Conservation (phyloP, 2,113 vertebrate species). For the Lampris incognitus region DNA sequence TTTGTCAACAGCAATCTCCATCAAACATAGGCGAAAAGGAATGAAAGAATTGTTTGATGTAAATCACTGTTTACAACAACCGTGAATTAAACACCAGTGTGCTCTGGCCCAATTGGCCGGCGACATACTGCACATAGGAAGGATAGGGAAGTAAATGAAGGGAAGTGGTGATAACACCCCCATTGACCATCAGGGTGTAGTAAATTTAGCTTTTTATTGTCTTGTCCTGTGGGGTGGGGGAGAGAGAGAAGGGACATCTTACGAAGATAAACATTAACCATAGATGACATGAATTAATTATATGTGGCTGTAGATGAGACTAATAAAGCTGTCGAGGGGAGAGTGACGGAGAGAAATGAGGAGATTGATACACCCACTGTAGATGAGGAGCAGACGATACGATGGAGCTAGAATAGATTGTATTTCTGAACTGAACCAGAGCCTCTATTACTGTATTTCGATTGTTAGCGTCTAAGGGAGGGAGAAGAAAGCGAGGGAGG, state of each 20-base stretch:
- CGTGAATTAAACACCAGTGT: too few relatives aligned
- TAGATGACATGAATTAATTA: constrained; percentile 72
- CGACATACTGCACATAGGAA: too few relatives aligned
- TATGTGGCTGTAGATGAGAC: constrained; percentile 38
- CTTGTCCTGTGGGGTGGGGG: constrained; percentile 46
- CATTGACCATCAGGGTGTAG: constrained; percentile 54
- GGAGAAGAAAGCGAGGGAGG: background rate
- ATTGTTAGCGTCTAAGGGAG: background rate
- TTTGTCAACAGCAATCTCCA: too few relatives aligned
- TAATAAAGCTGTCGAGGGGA: constrained; percentile 67
- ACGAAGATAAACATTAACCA: constrained; percentile 72
- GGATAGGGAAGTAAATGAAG: constrained; percentile 30
- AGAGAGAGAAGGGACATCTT: constrained; percentile 23
- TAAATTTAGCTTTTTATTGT: constrained; percentile 69
- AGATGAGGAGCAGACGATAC: constrained; percentile 43
- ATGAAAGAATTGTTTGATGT: too few relatives aligned
- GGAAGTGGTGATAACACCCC: constrained; percentile 59
- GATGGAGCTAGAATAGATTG: constrained; percentile 61
- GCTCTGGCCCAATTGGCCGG: too few relatives aligned
- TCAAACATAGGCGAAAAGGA: too few relatives aligned
- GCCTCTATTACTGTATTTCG: background rate
- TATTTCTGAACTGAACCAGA: constrained; percentile 55
- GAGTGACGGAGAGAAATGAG: constrained; percentile 46
- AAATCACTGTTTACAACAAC: too few relatives aligned
- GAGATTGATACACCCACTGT: constrained; percentile 55